phyloP scores from a whole-genome alignment of 2,888 invertebrate genomes.

The Syrphus vitripennis region DNA sequence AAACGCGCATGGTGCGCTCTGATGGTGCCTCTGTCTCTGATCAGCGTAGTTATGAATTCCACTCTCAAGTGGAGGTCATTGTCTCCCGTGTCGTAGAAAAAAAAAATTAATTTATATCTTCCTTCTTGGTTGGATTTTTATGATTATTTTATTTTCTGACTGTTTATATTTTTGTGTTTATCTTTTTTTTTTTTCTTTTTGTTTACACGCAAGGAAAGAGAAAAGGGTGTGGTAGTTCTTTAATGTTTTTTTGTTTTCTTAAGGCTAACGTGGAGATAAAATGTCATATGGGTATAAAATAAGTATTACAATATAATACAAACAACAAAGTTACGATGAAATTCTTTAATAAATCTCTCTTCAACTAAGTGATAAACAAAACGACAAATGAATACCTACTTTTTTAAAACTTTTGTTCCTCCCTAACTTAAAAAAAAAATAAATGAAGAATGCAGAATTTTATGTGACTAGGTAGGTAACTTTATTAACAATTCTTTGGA shows the following conservation, averaged over 20 bases:
- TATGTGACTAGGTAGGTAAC: neutral
- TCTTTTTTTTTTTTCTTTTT: conserved; percentile 37
- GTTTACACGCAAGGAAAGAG: conserved; percentile 35
- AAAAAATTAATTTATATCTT: conserved; percentile 12
- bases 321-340: neutral
- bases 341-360: neutral
- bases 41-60: conserved; percentile 37
- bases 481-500: neutral
- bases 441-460: conserved; percentile 14
- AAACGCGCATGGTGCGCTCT: conserved; percentile 26
- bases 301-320: neutral
- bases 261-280: neutral
- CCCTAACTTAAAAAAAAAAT: neutral
- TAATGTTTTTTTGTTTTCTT: neutral
- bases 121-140: conserved; percentile 19
- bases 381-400: neutral
- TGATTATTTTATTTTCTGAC: neutral
- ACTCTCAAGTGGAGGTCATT: conserved; percentile 57
- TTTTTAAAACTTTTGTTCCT: neutral
- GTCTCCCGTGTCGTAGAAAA: conserved; percentile 7
- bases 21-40: neutral
- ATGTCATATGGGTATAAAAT: neutral
- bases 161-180: conserved; percentile 18
- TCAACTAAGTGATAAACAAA: neutral
- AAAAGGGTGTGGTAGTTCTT: conserved; percentile 40